Evolutionary conservation across 2,888 invertebrate species (phyloP).

Genomic region (Phengaris alcon): DNA sequence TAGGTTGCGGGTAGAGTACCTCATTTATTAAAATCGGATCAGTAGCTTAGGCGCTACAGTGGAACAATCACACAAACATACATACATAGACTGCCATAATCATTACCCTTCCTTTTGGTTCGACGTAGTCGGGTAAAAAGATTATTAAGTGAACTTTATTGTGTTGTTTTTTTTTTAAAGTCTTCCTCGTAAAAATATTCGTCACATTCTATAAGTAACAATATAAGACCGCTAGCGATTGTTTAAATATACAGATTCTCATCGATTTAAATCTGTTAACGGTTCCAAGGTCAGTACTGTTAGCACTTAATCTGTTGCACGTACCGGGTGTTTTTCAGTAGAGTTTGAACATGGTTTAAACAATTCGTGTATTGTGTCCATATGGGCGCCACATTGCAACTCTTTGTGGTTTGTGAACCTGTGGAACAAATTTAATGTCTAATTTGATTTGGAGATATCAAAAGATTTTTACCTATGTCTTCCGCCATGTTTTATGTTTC

Average conservation of each 20-base stretch:
- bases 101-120: no score
- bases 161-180: no score
- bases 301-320: slow-evolving; percentile 25
- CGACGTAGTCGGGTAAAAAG: no score
- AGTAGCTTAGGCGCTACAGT: no score
- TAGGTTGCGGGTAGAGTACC: no score
- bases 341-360: slow-evolving; percentile 44
- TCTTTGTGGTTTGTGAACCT: slow-evolving; percentile 43
- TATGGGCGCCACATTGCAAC: slow-evolving; percentile 66
- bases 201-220: no score
- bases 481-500: slow-evolving; percentile 1
- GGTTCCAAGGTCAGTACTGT: slow-evolving; percentile 23
- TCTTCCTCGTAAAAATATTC: no score
- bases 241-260: slow-evolving; percentile 22
- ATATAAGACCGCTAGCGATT: background rate
- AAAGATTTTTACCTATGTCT: background rate
- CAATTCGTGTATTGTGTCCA: slow-evolving; percentile 49
- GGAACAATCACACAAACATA: no score
- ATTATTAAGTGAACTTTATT: no score
- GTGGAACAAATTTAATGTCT: slow-evolving; percentile 35
- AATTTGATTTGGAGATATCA: slow-evolving; percentile 1
- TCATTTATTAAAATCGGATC: no score
- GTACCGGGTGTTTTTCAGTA: slow-evolving; percentile 30
- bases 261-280: slow-evolving; percentile 28
- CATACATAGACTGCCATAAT: no score